These are phyloP conservation scores for Araneus ventricosus DNA, from an alignment of 1,140 invertebrate species.

Conservation along the genomic window DNA sequence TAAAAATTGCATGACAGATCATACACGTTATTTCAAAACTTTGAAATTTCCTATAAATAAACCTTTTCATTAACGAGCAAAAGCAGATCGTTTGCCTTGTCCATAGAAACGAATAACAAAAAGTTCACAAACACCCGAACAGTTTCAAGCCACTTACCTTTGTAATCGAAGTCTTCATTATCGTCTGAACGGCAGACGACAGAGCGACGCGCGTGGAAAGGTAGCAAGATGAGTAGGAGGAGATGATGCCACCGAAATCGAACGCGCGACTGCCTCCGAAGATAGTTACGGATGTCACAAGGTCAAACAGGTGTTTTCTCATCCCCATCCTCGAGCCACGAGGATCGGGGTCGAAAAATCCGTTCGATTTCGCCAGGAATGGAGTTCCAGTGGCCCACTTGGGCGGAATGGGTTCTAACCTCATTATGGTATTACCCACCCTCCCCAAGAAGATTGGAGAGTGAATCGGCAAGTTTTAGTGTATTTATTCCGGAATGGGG, in stretches of 20 bases:
- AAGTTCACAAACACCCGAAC: neutral
- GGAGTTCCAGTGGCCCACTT: slow-evolving; percentile 17
- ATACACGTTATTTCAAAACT: no score
- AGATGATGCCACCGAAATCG: slow-evolving; percentile 31
- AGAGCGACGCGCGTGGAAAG: neutral
- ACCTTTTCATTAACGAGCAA: no score
- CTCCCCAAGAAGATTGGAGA: neutral
- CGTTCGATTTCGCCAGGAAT: neutral
- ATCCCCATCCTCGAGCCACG: neutral
- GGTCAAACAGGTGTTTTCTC: slow-evolving; percentile 28
- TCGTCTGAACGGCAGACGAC: neutral
- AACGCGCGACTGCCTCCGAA: neutral
- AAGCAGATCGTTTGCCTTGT: neutral
- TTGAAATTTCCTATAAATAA: no score
- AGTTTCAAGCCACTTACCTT: neutral
- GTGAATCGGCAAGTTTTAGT: neutral
- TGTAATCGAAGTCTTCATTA: neutral
- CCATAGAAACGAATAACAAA: neutral
- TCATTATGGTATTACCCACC: neutral
- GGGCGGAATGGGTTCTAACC: slow-evolving; percentile 14
- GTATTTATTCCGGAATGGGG: neutral
- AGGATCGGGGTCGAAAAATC: neutral
- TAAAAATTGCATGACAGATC: no score
- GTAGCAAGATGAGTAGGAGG: neutral
- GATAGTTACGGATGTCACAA: neutral